Percentiles rank a stretch among this genome's conserved stretches.
Conservation (phyloP, 2,888 invertebrate species). For the Agrochola macilenta region DNA sequence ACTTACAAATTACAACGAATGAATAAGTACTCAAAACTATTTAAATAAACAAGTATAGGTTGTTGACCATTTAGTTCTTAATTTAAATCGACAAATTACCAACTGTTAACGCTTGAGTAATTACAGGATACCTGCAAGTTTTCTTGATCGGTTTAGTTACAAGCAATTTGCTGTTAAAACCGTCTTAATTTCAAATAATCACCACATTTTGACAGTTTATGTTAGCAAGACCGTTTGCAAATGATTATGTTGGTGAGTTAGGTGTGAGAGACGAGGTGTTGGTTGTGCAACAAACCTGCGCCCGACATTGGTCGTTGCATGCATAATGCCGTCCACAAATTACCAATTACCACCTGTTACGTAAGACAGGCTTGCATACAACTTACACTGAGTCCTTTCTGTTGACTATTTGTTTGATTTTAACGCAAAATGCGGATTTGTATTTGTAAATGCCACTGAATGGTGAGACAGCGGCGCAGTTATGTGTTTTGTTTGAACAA, state of each 20-base stretch:
- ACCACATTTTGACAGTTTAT: conserved; percentile 54
- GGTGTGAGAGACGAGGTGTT: conserved; percentile 58
- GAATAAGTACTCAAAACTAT: conserved; percentile 38
- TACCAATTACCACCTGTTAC: conserved; percentile 69
- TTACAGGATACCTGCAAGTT: conserved; percentile 41
- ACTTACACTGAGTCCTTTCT: conserved; percentile 51
- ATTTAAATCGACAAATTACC: conserved; percentile 59
- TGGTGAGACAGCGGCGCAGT: conserved; percentile 21
- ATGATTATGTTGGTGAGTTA: conserved; percentile 50
- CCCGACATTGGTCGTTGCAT: conserved; percentile 57
- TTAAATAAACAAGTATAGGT: conserved; percentile 43
- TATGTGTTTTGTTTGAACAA: conserved; percentile 12
- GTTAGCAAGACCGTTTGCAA: conserved; percentile 51
- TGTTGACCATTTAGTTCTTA: conserved; percentile 49
- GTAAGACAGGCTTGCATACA: conserved; percentile 52
- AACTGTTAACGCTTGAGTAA: conserved; percentile 56
- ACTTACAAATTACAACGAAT: conserved; percentile 46
- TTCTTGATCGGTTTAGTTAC: conserved; percentile 40
- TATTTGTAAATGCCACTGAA: conserved; percentile 51
- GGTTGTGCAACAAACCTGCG: conserved; percentile 63
- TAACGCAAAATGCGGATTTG: conserved; percentile 32
- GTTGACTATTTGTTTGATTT: conserved; percentile 48
- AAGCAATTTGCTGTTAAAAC: conserved; percentile 52
- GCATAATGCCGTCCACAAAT: conserved; percentile 67
- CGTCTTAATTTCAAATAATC: conserved; percentile 50